Evolutionary conservation across 2,113 vertebrate species (phyloP).

Genomic region (Columbina picui): DNA sequence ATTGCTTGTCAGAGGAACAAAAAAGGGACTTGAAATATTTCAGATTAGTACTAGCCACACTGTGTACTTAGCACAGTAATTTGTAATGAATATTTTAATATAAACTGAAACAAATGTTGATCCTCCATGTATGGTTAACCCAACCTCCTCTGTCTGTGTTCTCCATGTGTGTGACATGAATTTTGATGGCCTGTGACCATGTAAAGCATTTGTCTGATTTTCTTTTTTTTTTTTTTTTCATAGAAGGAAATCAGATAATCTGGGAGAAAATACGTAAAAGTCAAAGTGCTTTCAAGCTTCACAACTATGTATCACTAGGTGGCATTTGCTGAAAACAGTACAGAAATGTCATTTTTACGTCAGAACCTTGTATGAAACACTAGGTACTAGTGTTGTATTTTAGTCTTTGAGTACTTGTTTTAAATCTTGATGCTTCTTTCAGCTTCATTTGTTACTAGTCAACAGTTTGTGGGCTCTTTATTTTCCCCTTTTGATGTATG

Average conservation of each 20-base stretch:
- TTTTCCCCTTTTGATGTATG: background rate
- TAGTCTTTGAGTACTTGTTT: background rate
- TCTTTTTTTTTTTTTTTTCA: background rate
- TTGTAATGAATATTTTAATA: background rate
- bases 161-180: background rate
- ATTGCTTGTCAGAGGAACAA: conserved; percentile 15
- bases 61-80: background rate
- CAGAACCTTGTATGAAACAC: background rate
- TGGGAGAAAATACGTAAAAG: background rate
- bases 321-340: conserved; percentile 55
- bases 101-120: background rate
- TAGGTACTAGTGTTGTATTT: background rate
- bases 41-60: background rate
- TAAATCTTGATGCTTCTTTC: background rate
- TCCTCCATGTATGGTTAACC: background rate
- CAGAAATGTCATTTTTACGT: background rate
- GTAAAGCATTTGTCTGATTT: background rate
- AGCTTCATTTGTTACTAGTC: background rate
- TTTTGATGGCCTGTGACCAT: background rate
- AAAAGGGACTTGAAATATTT: background rate
- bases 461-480: background rate
- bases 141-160: background rate
- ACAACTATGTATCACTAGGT: conserved; percentile 28
- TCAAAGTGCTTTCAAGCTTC: background rate
- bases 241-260: background rate